A percentile compares a stretch with the other conserved stretches of the same genome.
Evolutionary conservation across 2,888 invertebrate genomes (phyloP).

Genomic region (Platerodrilus igneus): DNA sequence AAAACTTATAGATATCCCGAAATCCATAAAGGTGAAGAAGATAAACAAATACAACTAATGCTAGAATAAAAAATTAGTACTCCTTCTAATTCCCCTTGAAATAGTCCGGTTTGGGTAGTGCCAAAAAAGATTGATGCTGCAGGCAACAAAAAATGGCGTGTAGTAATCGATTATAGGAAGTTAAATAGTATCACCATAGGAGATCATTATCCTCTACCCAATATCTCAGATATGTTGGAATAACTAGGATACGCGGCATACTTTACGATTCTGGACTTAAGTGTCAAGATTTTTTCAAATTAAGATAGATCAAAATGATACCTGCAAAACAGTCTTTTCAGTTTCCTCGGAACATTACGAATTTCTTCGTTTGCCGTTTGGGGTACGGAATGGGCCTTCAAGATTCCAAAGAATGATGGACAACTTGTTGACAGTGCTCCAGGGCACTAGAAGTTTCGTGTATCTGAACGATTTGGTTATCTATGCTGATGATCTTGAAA

Average conservation of each 20-base stretch:
- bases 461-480: constrained; percentile 35
- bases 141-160: constrained; percentile 32
- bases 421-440: constrained; percentile 28
- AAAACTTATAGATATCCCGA: too few species aligned
- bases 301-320: constrained; percentile 25
- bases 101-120: too few species aligned
- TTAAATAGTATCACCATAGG: constrained; percentile 37
- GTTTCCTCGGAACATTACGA: constrained; percentile 35
- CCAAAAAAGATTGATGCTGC: too few species aligned
- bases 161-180: constrained; percentile 40
- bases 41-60: too few species aligned
- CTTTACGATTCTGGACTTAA: constrained; percentile 36
- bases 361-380: constrained; percentile 33
- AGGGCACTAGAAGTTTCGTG: constrained; percentile 22
- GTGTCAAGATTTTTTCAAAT: constrained; percentile 37
- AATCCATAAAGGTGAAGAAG: too few species aligned
- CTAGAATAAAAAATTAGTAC: too few species aligned
- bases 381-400: constrained; percentile 39
- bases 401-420: constrained; percentile 41
- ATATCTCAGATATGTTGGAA: constrained; percentile 26
- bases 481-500: constrained; percentile 26
- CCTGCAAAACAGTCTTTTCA: constrained; percentile 36
- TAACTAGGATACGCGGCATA: constrained; percentile 31
- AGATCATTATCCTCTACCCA: constrained; percentile 30
- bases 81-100: too few species aligned